These are phyloP conservation scores for Notamacropus eugenii DNA, from an alignment of 2,797 vertebrate species.

Conservation along the genomic window DNA sequence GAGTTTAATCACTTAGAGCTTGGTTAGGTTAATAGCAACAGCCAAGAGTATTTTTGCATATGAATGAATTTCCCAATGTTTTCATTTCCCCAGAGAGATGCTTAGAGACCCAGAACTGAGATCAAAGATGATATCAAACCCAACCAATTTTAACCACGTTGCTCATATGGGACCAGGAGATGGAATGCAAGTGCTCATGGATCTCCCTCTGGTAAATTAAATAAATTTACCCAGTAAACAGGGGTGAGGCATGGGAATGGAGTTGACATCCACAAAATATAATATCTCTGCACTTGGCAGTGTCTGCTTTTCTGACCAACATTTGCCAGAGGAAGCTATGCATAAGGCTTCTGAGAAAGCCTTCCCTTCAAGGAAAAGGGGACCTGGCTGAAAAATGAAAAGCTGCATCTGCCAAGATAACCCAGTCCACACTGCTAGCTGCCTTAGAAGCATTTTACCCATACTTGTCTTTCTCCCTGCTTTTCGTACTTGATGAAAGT, in stretches of 20 bases:
- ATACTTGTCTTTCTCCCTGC: constrained; percentile 79
- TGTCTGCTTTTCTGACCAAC: constrained; percentile 41
- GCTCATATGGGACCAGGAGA: constrained; percentile 99
- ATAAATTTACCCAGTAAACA: not conserved
- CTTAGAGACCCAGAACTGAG: constrained; percentile 95
- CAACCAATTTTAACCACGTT: constrained; percentile 98
- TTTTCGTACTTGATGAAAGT: constrained; percentile 83
- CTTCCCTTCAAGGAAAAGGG: constrained; percentile 46
- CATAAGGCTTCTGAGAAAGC: constrained; percentile 44
- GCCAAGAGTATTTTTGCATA: not conserved
- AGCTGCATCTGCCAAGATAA: constrained; percentile 41
- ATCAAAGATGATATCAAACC: constrained; percentile 97
- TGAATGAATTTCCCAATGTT: not conserved
- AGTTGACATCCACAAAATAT: not conserved
- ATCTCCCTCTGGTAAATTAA: constrained; percentile 94
- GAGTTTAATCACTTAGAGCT: not conserved
- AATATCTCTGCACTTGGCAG: not conserved
- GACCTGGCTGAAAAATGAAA: constrained; percentile 33
- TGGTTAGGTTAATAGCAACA: rapidly evolving
- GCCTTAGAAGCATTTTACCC: constrained; percentile 68
- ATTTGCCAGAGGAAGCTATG: constrained; percentile 39
- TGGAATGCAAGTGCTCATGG: constrained; percentile 99
- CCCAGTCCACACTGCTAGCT: constrained; percentile 50
- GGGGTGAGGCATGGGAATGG: not conserved
- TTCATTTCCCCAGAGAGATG: constrained; percentile 90